Conservation (phyloP, 2,888 invertebrate genomes). For the Drosophila atripex region DNA sequence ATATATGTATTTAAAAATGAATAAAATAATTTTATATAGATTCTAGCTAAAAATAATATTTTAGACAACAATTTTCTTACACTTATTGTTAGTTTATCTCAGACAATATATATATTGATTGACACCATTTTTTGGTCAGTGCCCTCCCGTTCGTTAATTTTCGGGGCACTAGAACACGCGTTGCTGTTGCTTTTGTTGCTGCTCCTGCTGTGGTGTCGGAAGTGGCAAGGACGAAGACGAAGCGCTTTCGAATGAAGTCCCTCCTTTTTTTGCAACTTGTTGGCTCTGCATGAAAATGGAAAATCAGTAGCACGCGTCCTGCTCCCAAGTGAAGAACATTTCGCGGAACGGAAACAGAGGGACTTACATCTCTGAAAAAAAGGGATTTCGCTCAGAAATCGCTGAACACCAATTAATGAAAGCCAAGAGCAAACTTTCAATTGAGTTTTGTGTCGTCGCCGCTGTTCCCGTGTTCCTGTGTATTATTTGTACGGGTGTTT, state of each 20-base stretch:
- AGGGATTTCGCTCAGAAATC: slow-evolving; percentile 21
- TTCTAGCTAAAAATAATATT: neutral
- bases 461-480: neutral
- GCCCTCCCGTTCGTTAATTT: slow-evolving; percentile 30
- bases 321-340: slow-evolving; percentile 62
- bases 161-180: slow-evolving; percentile 47
- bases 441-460: slow-evolving; percentile 39
- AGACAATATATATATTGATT: neutral
- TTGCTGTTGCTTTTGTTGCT: slow-evolving; percentile 26
- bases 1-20: neutral
- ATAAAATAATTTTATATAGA: neutral
- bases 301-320: slow-evolving; percentile 74
- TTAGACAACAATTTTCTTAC: neutral
- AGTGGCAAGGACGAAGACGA: slow-evolving; percentile 45
- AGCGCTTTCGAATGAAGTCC: slow-evolving; percentile 43
- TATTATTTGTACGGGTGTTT: slow-evolving; percentile 18
- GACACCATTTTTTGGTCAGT: neutral
- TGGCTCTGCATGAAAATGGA: slow-evolving; percentile 60
- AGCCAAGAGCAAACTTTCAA: slow-evolving; percentile 46
- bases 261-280: slow-evolving; percentile 76
- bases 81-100: no score
- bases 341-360: slow-evolving; percentile 27
- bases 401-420: slow-evolving; percentile 39
- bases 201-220: slow-evolving; percentile 18
- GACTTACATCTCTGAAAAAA: neutral